Percentiles rank a stretch among this genome's conserved stretches.
phyloP scores from a whole-genome alignment of 2,888 invertebrate species.

The Micropterix aruncella region DNA sequence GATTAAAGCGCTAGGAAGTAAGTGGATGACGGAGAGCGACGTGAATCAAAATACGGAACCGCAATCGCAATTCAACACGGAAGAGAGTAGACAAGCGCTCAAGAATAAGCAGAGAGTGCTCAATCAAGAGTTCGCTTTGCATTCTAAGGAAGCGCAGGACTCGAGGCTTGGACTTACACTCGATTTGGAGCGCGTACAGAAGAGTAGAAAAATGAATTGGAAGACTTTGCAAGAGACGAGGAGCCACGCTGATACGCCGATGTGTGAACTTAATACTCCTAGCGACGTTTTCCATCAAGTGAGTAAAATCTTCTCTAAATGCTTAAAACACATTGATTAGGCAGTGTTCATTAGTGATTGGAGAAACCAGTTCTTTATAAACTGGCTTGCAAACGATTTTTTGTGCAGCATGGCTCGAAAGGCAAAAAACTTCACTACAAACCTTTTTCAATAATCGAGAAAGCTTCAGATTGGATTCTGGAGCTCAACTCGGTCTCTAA shows the following conservation, averaged over 20 bases:
- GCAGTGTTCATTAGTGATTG: no score
- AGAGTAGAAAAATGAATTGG: neutral
- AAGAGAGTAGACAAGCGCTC: slow-evolving; percentile 29
- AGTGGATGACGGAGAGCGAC: neutral
- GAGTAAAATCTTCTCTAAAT: no score
- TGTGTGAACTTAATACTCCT: neutral
- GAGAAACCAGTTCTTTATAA: no score
- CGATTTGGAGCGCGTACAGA: neutral
- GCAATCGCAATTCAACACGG: slow-evolving; percentile 10
- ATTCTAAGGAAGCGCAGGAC: neutral
- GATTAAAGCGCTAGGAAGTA: slow-evolving; percentile 15
- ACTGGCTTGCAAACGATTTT: no score
- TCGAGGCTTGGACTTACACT: neutral
- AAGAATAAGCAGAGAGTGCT: slow-evolving; percentile 34
- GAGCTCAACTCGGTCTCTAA: no score
- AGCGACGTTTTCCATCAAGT: slow-evolving; percentile 1
- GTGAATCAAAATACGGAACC: slow-evolving; percentile 4
- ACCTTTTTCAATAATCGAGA: no score
- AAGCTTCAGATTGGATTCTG: no score
- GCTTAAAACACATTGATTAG: no score
- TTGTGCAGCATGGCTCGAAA: no score
- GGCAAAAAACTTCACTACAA: no score
- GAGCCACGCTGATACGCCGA: neutral
- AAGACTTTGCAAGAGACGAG: neutral
- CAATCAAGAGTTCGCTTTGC: slow-evolving; percentile 26